Evolutionary conservation across 1,140 invertebrate species (phyloP).

Genomic region (Probaryconus sp.): DNA sequence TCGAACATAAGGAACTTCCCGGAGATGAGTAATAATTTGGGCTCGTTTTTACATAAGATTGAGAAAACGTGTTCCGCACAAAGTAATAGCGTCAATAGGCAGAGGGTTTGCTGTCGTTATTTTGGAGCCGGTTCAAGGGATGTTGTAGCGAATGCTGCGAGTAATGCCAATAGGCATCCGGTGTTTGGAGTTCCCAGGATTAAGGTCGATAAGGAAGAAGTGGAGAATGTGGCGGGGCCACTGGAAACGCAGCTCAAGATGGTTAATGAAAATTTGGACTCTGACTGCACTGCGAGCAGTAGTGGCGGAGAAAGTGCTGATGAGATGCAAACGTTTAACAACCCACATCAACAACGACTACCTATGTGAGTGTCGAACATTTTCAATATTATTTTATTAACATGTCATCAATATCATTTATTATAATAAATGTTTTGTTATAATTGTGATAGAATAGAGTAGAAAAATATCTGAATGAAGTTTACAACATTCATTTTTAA

Average conservation of each 20-base stretch:
- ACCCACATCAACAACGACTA: constrained; percentile 85
- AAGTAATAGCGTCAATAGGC: constrained; percentile 71
- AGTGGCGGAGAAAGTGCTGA: constrained; percentile 96
- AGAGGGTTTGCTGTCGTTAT: constrained; percentile 77
- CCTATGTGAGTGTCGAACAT: constrained; percentile 84
- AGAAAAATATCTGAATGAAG: too few relatives aligned
- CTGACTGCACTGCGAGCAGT: constrained; percentile 94
- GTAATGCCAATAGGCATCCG: constrained; percentile 65
- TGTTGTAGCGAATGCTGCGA: constrained; percentile 63
- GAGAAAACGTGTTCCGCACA: constrained; percentile 73
- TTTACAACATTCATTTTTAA: too few relatives aligned
- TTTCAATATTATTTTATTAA: too few relatives aligned
- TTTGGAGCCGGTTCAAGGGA: constrained; percentile 82
- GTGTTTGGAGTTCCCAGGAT: constrained; percentile 76
- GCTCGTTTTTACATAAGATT: constrained; percentile 72
- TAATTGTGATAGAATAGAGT: too few relatives aligned
- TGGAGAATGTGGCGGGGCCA: constrained; percentile 84
- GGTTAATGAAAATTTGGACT: constrained; percentile 88
- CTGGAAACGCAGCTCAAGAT: constrained; percentile 84
- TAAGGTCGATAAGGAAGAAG: constrained; percentile 78
- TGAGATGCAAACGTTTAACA: constrained; percentile 89
- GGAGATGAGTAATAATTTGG: constrained; percentile 65
- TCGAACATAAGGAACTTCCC: constrained; percentile 43
- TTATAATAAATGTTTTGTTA: too few relatives aligned
- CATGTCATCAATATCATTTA: too few relatives aligned